Evolutionary conservation across 2,113 vertebrate species (phyloP), one percentile per base, ranked within the genome.

Genomic region (Piprites chloris): DNA sequence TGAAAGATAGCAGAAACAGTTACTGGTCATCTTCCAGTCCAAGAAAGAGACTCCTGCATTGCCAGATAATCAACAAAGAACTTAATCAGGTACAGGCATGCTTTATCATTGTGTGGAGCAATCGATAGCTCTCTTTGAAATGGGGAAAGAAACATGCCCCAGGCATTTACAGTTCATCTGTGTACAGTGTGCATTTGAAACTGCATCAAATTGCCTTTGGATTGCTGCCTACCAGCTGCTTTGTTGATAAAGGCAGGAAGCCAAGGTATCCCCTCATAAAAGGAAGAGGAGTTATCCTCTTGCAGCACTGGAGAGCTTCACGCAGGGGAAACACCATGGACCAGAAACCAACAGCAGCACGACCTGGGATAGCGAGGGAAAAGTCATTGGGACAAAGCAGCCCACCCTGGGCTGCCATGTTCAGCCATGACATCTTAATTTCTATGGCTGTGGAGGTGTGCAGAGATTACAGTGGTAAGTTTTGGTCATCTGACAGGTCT

Each of bases 171-270:
- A 71, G 52, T 87, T 87, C 81, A 37, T 79, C 75, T 63, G 78
- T 24, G 46, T 66, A 55, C 50, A 52, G 85, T 8, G 5, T 59
- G 30, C 26, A 10, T 63, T 71, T 77, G 91, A 95, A 96, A 80
- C 83, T 68, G 1, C 93, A 84, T 85, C 88, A 59, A 90, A 87
- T 89, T 68, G 88, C 44, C 68, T 89, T 90, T 94, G 95, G 92
- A 95, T 41, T 39, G 68, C 87, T 94, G 95, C 95, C 92, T 79
- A 47, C 0, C 0, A 96, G 61, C 82, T 74, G 50, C 87, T 88
- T 82, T 94, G 95, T 77, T 86, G 91, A 89, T 44, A 84, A 72
- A 95, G 95, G 91, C 84, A 82, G 77, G 66, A 72, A 86, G 93
- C 95, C 95, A 96, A 91, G 44, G 68, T 47, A 47, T 88, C 89